Base-by-base conservation (phyloP, 2,797 vertebrate genomes). In the Pangasius djambal region DNA sequence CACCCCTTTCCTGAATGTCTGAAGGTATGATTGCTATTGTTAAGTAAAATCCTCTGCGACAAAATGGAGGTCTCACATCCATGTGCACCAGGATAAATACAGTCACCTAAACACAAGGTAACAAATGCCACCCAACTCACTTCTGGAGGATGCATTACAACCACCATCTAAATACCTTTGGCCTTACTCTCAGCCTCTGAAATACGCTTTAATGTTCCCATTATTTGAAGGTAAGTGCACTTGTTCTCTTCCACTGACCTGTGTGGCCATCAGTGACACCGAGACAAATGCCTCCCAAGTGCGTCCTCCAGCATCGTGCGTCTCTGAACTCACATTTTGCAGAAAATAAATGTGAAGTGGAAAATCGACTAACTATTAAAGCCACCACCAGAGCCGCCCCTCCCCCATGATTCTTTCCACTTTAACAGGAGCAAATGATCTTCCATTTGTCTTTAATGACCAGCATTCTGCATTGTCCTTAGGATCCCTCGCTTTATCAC, bases 401-500 rank as follows among this genome's bases (percentile, higher is more conserved):
- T 22, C 25, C 34, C 40, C 67, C 67, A 9, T 70, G 4, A 75
- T 77, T 82, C 63, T 69, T 87, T 79, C 67, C 61, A 57, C 40
- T 89, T 86, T 86, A 81, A 92, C 90, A 15, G 89, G 74, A 90
- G 79, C 85, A 81, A 90, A 92, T 79, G 59, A 91, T 93, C 88
- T 88, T 91, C 37, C 44, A 40, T 88, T 78, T 95, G 92, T 94
- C 93, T 94, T 89, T 88, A 92, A 89, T 83, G 92, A 92, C 92
- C 91, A 78, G 92, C 92, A 92, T 92, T 92, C 92, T 75, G 52
- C 67, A 65, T 69, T 44, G 37, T 72, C 34, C 48, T 22, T n/a
- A 57, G 75, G 37, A 92, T 93, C 95, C 83, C 95, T 94, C 93
- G 93, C 94, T 95, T 94, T 90, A 86, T 92, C 94, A 95, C 94